Evolutionary conservation across 2,888 invertebrate species (phyloP), one percentile per base, ranked within the genome.

Genomic region (Apomyelois bistriatella): DNA sequence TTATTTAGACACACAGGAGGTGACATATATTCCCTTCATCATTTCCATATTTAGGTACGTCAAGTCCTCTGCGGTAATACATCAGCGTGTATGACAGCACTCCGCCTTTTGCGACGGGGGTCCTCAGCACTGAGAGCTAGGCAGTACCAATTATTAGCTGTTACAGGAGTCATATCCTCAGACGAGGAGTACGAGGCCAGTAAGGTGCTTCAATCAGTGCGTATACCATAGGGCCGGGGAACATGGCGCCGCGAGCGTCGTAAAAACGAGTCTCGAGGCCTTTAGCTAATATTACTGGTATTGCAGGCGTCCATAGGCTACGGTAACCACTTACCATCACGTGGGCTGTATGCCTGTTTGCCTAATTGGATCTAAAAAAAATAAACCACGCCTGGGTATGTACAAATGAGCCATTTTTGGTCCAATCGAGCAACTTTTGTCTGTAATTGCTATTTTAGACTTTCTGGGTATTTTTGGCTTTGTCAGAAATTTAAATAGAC

Each of bases 91-190:
- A 52, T 51, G 38, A 62, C 78, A 5, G 85, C 83, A 10, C 63
- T 87, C 59, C 76, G 75, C 79, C 93, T 86, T 57, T 90, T 97
- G 59, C 91, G 96, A 54, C 94, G 96, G 70, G 94, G 95, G 17
- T 91, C 95, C 16, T 88, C 93, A 6, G 94, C 95, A 0, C 93
- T 97, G 91, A 94, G 95, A 61, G 96, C 96, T 48, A 91, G 93
- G 37, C 97, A 97, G 85, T 97, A 97, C 88, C 97, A 97, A 86
- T 93, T 97, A 68, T 95, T 97, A 16, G 94, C 94, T 41, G 94
- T 97, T 58, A 90, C 92, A 58, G 97, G 97, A 1, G 92, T 93
- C 53, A 92, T 96, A 74, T 92, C 94, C 59, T 91, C 90, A 7
- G 95, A 96, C 60, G 85, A 90, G 37, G 95, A 96, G 75, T 95